Evolutionary conservation across 2,888 invertebrate genomes (phyloP).

Genomic region (Caenorhabditis plicata): DNA sequence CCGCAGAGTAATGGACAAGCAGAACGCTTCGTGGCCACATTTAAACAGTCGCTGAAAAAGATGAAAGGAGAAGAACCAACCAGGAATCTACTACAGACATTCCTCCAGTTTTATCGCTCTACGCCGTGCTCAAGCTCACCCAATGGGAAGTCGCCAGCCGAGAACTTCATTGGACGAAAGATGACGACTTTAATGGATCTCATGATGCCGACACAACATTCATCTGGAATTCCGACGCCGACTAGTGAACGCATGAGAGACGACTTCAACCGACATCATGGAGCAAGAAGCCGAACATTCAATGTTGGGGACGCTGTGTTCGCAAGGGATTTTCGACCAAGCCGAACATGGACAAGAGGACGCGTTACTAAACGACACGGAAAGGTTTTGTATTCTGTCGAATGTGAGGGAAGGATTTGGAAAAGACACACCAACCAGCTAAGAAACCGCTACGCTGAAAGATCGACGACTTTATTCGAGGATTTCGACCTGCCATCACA

Average conservation of each 20-base stretch:
- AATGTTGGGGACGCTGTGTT: conserved; percentile 7
- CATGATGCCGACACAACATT: no score
- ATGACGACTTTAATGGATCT: conserved; percentile 9
- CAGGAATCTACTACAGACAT: conserved; percentile 6
- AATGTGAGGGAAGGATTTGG: background rate
- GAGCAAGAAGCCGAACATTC: conserved; percentile 3
- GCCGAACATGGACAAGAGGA: conserved; percentile 7
- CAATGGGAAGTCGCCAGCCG: conserved; percentile 15
- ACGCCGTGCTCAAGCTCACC: conserved; percentile 11
- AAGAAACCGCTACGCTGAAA: background rate
- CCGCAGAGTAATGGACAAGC: no score
- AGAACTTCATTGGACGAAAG: conserved; percentile 26
- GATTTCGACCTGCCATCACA: no score
- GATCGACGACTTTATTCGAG: no score
- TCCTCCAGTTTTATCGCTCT: conserved; percentile 16
- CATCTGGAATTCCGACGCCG: background rate
- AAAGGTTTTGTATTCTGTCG: background rate
- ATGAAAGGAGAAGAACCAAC: background rate
- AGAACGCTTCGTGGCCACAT: no score
- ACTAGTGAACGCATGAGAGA: background rate
- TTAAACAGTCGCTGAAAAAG: no score
- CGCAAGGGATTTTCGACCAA: conserved; percentile 6
- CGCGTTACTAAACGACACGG: background rate
- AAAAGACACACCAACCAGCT: conserved; percentile 11
- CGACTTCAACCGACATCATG: conserved; percentile 16